Evolutionary conservation across 92 coral and sea anemone genomes (phyloP).

Genomic region (Umimayanthus kanabou): DNA sequence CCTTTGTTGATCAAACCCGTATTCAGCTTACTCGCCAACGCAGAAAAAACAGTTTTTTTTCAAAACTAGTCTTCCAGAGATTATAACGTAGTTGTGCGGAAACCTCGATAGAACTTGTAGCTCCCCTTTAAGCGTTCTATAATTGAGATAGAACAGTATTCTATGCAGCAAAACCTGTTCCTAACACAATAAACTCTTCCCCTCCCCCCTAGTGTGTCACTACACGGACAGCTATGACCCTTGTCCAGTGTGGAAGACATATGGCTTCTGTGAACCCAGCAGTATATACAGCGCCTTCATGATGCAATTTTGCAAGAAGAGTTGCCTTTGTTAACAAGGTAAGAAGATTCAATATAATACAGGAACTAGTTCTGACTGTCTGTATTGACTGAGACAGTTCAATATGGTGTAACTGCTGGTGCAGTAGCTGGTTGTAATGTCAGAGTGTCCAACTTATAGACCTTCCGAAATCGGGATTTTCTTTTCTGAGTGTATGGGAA

Average conservation of each 20-base stretch:
- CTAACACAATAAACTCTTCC: not conserved
- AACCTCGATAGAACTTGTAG: too few relatives aligned
- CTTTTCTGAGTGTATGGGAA: too few relatives aligned
- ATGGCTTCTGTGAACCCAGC: slow-evolving; percentile 26
- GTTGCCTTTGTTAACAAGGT: slow-evolving; percentile 35
- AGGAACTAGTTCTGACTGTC: not conserved
- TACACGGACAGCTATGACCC: slow-evolving; percentile 8
- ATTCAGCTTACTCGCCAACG: too few relatives aligned
- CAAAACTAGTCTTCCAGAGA: too few relatives aligned
- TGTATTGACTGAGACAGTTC: not conserved
- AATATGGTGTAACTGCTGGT: not conserved
- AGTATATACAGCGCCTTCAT: slow-evolving; percentile 16
- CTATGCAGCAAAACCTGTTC: not conserved
- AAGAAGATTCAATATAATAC: not conserved
- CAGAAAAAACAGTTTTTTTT: too few relatives aligned
- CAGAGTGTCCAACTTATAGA: too few relatives aligned
- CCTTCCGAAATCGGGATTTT: too few relatives aligned
- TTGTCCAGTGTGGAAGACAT: slow-evolving; percentile 20
- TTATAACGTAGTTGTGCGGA: too few relatives aligned
- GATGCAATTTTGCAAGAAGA: slow-evolving; percentile 23
- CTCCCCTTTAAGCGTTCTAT: too few relatives aligned
- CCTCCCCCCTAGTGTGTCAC: not conserved
- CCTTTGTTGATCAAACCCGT: too few relatives aligned
- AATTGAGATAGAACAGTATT: too few relatives aligned
- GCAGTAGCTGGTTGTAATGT: too few relatives aligned